Evolutionary conservation across 2,113 vertebrate genomes (phyloP).

Genomic region (Heterocephalus glaber): DNA sequence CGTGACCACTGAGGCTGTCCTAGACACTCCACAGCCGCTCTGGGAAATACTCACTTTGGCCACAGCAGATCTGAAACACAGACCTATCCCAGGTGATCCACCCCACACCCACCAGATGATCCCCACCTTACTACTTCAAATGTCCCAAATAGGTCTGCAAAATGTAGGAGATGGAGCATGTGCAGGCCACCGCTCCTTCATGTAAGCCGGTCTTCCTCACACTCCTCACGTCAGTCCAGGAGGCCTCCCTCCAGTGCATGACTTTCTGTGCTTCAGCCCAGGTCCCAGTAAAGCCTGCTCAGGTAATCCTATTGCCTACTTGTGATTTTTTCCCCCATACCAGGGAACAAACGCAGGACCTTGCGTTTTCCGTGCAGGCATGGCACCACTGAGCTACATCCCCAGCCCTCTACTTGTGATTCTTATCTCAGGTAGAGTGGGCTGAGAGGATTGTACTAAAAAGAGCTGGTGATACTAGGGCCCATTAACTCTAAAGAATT

Average conservation of each 20-base stretch:
- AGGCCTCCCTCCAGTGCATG: neutral
- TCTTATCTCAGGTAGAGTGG: neutral
- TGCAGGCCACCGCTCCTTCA: neutral
- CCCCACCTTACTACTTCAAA: neutral
- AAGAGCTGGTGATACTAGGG: neutral
- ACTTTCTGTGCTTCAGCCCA: neutral
- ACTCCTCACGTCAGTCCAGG: neutral
- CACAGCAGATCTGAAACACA: neutral
- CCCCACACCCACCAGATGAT: no score
- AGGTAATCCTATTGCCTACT: neutral
- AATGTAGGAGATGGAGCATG: neutral
- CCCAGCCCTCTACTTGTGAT: neutral
- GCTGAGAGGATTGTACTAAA: neutral
- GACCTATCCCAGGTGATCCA: neutral
- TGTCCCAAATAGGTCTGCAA: neutral
- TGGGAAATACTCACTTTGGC: neutral
- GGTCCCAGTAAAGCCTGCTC: neutral
- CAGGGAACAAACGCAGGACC: no score
- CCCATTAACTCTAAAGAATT: neutral
- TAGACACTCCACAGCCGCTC: neutral
- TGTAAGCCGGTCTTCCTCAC: neutral
- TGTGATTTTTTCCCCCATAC: neutral
- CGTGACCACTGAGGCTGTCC: neutral
- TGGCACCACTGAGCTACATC: no score
- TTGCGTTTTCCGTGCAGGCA: no score